Conservation (phyloP, 1,140 invertebrate species). For the Medauroidea extradentata region DNA sequence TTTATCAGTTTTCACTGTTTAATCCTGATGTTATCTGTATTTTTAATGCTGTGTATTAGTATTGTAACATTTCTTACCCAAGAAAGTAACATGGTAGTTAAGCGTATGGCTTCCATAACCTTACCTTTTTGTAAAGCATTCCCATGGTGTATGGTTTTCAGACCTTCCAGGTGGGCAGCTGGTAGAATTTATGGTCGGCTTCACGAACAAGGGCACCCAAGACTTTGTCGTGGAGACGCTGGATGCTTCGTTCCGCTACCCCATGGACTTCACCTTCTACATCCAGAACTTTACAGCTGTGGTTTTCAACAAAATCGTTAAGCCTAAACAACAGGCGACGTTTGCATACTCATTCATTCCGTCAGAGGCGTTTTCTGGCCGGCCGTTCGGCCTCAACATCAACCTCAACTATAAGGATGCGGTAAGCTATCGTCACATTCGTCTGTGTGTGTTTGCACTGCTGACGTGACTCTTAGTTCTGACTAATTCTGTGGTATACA, state of each 20-base stretch:
- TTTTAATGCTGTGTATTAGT: no score
- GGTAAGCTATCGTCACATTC: constrained; percentile 55
- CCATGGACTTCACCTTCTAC: constrained; percentile 96
- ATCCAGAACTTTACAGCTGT: constrained; percentile 97
- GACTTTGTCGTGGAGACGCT: constrained; percentile 90
- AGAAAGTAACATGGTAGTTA: no score
- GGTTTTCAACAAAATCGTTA: constrained; percentile 83
- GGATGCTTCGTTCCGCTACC: constrained; percentile 97
- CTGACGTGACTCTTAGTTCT: no score
- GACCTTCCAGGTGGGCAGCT: constrained; percentile 88
- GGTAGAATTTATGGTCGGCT: constrained; percentile 94
- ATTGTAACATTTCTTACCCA: no score
- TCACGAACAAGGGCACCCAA: constrained; percentile 87
- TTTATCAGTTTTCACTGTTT: no score
- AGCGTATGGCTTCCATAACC: no score
- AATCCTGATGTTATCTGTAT: no score
- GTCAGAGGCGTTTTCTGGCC: constrained; percentile 89
- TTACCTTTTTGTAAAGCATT: no score
- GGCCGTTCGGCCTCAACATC: constrained; percentile 93
- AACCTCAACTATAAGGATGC: constrained; percentile 90
- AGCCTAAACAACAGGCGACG: constrained; percentile 89
- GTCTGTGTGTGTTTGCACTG: no score
- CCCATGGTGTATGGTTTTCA: constrained; percentile 42
- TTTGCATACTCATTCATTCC: constrained; percentile 94
- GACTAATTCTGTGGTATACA: no score